Percentiles rank a stretch among this genome's conserved stretches.
Evolutionary conservation across 1,140 invertebrate genomes (phyloP).

Genomic region (Mycetomoellerius zeteki): DNA sequence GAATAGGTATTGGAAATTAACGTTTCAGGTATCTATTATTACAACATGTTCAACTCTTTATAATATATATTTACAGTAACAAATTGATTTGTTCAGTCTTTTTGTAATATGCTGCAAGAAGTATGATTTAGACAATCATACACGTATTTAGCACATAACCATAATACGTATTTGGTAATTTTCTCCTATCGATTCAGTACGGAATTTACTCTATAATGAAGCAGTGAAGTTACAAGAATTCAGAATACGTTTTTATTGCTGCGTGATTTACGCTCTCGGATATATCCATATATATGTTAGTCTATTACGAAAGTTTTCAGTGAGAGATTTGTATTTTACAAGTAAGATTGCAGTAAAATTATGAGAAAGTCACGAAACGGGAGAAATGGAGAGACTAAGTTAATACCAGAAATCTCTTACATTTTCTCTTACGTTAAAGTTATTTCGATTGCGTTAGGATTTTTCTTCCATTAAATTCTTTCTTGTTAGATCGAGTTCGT

Average conservation of each 20-base stretch:
- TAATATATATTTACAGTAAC: too few species aligned
- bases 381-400: conserved; percentile 2
- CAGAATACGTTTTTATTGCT: conserved; percentile 37
- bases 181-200: not conserved
- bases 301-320: conserved; percentile 30
- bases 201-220: not conserved
- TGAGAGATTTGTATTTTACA: conserved; percentile 26
- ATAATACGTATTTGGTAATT: too few species aligned
- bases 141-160: too few species aligned
- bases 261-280: conserved; percentile 13
- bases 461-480: conserved; percentile 41
- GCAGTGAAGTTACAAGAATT: not conserved
- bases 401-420: not conserved
- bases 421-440: conserved; percentile 47
- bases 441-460: conserved; percentile 11
- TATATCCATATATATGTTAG: conserved; percentile 8
- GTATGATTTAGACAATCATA: too few species aligned
- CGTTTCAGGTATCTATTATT: too few species aligned
- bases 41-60: too few species aligned
- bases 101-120: too few species aligned
- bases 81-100: too few species aligned
- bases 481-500: conserved; percentile 2
- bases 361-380: conserved; percentile 35
- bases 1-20: too few species aligned
- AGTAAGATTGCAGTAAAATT: conserved; percentile 45